Conservation (phyloP, 2,113 vertebrate genomes). For the Spermophilus dauricus region DNA sequence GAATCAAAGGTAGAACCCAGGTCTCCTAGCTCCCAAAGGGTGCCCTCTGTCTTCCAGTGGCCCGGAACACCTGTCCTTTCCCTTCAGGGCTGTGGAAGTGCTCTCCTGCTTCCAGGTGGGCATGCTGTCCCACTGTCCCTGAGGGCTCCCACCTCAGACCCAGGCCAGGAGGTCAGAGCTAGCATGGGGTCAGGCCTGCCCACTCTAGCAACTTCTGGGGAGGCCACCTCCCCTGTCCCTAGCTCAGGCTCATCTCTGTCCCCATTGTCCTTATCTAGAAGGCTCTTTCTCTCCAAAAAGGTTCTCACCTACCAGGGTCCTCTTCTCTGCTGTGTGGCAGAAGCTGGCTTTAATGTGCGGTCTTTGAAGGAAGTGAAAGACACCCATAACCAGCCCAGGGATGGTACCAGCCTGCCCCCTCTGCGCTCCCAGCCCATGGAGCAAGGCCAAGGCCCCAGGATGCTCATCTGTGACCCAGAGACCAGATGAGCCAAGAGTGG, state of each 20-base stretch:
- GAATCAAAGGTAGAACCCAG: background rate
- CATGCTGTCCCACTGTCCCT: background rate
- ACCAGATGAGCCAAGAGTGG: constrained; percentile 10
- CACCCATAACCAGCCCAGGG: background rate
- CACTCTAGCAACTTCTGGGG: background rate
- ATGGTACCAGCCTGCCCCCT: background rate
- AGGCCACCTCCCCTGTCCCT: background rate
- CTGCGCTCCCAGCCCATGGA: background rate
- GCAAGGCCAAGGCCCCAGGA: background rate
- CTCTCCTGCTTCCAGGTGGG: background rate
- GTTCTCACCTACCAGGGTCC: background rate
- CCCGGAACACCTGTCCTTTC: background rate
- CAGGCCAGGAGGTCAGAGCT: background rate
- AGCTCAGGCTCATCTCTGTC: background rate
- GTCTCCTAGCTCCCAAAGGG: background rate
- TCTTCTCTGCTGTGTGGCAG: background rate
- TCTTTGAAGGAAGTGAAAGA: background rate
- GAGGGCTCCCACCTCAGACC: background rate
- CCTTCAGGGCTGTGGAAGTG: background rate
- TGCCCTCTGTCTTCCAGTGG: background rate
- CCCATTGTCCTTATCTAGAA: background rate
- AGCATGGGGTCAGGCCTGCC: background rate
- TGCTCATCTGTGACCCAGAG: background rate
- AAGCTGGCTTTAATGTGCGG: background rate
- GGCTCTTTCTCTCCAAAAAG: background rate